Conservation (phyloP, 2,113 vertebrate species). For the Upupa epops region DNA sequence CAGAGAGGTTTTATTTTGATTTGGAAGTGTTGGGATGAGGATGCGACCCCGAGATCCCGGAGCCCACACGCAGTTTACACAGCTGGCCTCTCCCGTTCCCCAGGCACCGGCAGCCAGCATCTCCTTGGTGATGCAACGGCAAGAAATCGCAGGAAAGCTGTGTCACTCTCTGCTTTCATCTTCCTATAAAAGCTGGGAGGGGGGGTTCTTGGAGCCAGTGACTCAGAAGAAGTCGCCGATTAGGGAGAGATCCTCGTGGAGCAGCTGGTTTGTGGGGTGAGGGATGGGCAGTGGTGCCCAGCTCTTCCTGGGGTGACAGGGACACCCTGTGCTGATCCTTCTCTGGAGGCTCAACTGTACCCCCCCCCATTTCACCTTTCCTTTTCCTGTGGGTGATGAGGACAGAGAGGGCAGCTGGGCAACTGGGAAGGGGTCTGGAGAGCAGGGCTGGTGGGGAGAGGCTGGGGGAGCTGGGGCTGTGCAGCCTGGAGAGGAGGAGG, state of each 20-base stretch:
- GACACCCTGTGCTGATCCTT: background rate
- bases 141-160: constrained; percentile 23
- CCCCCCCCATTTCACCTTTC: background rate
- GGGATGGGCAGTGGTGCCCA: background rate
- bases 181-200: background rate
- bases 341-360: background rate
- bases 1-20: constrained; percentile 45
- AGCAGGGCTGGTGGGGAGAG: no score
- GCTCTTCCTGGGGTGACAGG: background rate
- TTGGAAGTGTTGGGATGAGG: constrained; percentile 17
- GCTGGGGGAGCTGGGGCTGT: no score
- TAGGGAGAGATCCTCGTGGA: background rate
- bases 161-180: constrained; percentile 35
- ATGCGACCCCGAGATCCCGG: constrained; percentile 1
- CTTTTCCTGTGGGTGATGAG: background rate
- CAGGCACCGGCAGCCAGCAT: constrained; percentile 6
- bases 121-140: constrained; percentile 10
- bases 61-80: constrained; percentile 74
- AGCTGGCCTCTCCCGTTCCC: constrained; percentile 51
- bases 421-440: no score
- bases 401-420: no score
- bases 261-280: background rate
- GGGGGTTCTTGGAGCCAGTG: background rate
- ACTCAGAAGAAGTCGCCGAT: background rate
- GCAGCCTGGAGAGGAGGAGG: no score